Evolutionary conservation across 1,140 invertebrate species (phyloP), one percentile per base, ranked within the genome.

Genomic region (Agrypnia vestita): DNA sequence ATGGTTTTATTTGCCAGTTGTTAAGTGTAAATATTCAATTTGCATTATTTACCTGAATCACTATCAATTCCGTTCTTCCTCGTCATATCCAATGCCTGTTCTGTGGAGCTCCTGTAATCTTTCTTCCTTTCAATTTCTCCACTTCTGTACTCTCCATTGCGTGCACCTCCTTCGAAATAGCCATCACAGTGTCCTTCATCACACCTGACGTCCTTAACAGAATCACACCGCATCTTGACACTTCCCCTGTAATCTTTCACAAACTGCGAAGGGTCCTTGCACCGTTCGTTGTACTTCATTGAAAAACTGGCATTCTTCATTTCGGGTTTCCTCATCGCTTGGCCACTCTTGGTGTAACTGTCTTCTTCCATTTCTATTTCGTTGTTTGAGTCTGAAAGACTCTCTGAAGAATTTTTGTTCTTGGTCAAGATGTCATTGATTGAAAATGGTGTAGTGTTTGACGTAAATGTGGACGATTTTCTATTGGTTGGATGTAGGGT

Each of bases 381-480:
- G 9, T 61, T 80, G 21, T 21, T 75, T 13, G 56, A 69, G 47
- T 13, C 13, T 67, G 43, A 43, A 10, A 69, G 44, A 69, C 35
- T 62, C 21, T 72, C 69, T 46, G 13, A 51, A 43, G 35, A 47
- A 49, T 81, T 67, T 81, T 85, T 89, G 53, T 85, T 89, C 79
- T 90, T 91, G 49, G 91, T 95, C 73, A 95, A 87, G 84, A 95
- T 95, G 82, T 95, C 94, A 81, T 94, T 93, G 80, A 95, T 94
- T 71, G 94, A 94, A 85, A 95, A 95, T 13, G 94, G 93, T 9
- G 94, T 95, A 3, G 88, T 86, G 56, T 84, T 86, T 12, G 86
- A 75, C 17, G 61, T 55, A 59, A 64, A 78, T 15, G 43, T 78
- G 21, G 46, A 55, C 7, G 35, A 55, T 74, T 74, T 81, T 46